Base-by-base conservation (phyloP, 2,113 vertebrate species). In the Camelus dromedarius region DNA sequence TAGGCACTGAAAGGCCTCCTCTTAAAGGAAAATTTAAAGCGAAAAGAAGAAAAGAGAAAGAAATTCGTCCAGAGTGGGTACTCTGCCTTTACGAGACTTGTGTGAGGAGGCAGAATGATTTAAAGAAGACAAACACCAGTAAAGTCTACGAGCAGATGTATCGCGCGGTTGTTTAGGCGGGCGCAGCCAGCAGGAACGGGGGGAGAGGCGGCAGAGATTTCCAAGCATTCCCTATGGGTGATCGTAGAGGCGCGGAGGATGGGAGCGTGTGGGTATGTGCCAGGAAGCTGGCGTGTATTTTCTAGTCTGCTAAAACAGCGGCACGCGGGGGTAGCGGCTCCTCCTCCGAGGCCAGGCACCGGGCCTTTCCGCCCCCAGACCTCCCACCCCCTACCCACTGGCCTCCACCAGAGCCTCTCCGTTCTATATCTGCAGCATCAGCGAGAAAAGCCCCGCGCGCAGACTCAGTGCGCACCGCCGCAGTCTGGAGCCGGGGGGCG, bases 381-480 rank as follows among this genome's bases (percentile, higher is more conserved):
- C 26, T 79, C 85, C 48, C 16, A 48, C 28, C 30, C 26, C 97
- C 22, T 50, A 76, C 88, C 4, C 93, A 6, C 52, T 30, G 24
- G 20, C 97, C 9, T 48, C 62, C 94, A 14, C 32, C 26, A 3
- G 72, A 95, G 94, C 96, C 91, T 75, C 96, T 79, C 52, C 12
- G 95, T 89, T 96, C 93, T 35, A 38, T 97, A 99, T 98, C 98
- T 99, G 99, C 99, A 98, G 98, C 98, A 98, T 99, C 99, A 99
- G 99, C 99, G 96, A 98, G 98, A 98, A 98, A 97, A 96, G 93
- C 80, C 58, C 87, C 67, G 93, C 92, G 98, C 99, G 98, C 99
- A 99, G 98, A 73, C 99, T 98, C 99, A 98, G 97, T 98, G 96
- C 30, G 96, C 94, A 97, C 97, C 96, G 97, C 99, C 98, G 99